phyloP scores from a whole-genome alignment of 2,888 invertebrate genomes.

The Lepidochrysops patricia region DNA sequence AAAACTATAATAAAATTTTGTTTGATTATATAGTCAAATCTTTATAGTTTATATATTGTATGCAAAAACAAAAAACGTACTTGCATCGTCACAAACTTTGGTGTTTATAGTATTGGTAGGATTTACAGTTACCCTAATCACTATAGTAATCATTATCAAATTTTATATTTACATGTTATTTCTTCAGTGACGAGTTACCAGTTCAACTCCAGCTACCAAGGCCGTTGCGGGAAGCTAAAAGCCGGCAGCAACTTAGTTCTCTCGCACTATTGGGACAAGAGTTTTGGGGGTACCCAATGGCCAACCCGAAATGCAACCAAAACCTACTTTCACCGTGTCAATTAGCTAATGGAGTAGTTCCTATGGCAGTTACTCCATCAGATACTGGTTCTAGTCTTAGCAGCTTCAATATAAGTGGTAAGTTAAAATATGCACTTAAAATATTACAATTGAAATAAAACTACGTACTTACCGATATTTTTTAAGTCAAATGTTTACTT shows the following conservation, averaged over 20 bases:
- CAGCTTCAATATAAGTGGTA: slow-evolving; percentile 78
- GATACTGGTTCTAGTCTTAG: slow-evolving; percentile 83
- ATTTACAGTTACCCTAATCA: too few species aligned
- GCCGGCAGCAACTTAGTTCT: slow-evolving; percentile 92
- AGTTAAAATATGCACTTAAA: slow-evolving; percentile 27
- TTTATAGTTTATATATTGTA: too few species aligned
- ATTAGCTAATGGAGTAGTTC: slow-evolving; percentile 50
- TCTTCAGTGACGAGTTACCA: slow-evolving; percentile 90
- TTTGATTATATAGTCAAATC: too few species aligned
- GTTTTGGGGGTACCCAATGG: slow-evolving; percentile 88
- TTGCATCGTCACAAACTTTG: too few species aligned
- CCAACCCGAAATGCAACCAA: slow-evolving; percentile 77
- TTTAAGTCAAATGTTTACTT: slow-evolving; percentile 20
- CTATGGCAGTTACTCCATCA: slow-evolving; percentile 74
- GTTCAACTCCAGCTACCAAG: slow-evolving; percentile 90
- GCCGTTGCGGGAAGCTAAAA: slow-evolving; percentile 89
- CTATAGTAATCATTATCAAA: too few species aligned
- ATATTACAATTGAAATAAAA: not conserved
- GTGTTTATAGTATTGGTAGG: too few species aligned
- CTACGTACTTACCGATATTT: not conserved
- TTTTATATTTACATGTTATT: too few species aligned
- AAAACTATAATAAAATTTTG: too few species aligned
- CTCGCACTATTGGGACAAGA: slow-evolving; percentile 92
- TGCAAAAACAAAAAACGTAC: too few species aligned
- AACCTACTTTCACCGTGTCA: slow-evolving; percentile 54